phyloP scores from a whole-genome alignment of 2,888 invertebrate species.

The Acanthosepion esculentum region DNA sequence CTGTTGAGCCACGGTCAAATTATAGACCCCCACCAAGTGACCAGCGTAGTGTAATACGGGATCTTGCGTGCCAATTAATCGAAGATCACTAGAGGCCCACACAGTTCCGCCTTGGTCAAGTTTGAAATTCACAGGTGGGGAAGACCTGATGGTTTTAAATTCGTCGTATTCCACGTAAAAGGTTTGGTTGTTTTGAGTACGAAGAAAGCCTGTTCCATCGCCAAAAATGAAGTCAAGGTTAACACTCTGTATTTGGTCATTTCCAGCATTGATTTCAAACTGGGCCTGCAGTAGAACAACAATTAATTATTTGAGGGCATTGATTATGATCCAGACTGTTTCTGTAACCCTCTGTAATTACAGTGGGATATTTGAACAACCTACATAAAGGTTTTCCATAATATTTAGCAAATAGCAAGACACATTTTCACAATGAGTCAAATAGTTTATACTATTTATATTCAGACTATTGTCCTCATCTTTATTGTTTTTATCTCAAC shows the following conservation, averaged over 20 bases:
- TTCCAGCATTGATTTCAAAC: conserved; percentile 57
- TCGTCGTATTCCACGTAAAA: conserved; percentile 60
- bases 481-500: too few relatives aligned
- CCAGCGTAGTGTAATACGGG: conserved; percentile 61
- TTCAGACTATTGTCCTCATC: too few relatives aligned
- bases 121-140: conserved; percentile 62
- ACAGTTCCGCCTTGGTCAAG: conserved; percentile 58
- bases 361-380: too few relatives aligned
- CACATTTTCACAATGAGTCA: too few relatives aligned
- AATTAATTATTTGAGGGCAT: not conserved
- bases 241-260: conserved; percentile 51
- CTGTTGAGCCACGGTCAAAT: conserved; percentile 61
- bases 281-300: conserved; percentile 54
- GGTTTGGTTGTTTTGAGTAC: conserved; percentile 55
- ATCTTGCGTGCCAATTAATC: conserved; percentile 57
- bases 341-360: too few relatives aligned
- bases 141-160: conserved; percentile 56
- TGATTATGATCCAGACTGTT: too few relatives aligned
- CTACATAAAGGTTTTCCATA: too few relatives aligned
- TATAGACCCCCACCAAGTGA: conserved; percentile 62
- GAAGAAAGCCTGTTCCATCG: conserved; percentile 60
- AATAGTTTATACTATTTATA: too few relatives aligned
- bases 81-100: conserved; percentile 59
- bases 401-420: too few relatives aligned
- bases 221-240: conserved; percentile 61